Evolutionary conservation across 2,113 vertebrate species (phyloP).

Genomic region (Platanista minor): DNA sequence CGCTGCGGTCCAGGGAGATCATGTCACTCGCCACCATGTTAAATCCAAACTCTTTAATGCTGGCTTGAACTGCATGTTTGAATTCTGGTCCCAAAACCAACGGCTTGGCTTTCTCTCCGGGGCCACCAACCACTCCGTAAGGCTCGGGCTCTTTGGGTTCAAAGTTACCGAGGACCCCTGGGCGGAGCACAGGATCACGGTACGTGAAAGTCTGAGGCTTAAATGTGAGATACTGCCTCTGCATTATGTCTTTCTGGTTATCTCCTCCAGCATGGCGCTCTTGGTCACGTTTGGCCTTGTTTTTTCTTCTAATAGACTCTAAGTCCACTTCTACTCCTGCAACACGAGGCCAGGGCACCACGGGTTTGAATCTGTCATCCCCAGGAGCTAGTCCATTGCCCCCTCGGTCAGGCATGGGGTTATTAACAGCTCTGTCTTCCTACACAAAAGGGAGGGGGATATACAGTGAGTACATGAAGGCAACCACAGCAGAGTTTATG

Average conservation of each 20-base stretch:
- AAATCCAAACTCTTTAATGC: slow-evolving; percentile 99
- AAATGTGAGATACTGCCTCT: slow-evolving; percentile 95
- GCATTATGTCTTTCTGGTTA: slow-evolving; percentile 89
- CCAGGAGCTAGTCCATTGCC: slow-evolving; percentile 78
- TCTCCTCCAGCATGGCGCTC: slow-evolving; percentile 78
- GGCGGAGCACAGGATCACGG: slow-evolving; percentile 87
- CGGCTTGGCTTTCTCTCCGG: slow-evolving; percentile 93
- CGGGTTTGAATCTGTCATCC: slow-evolving; percentile 91
- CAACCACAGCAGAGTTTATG: slow-evolving; percentile 31
- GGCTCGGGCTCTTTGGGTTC: slow-evolving; percentile 94
- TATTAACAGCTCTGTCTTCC: slow-evolving; percentile 84
- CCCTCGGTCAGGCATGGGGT: slow-evolving; percentile 81
- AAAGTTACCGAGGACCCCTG: slow-evolving; percentile 91
- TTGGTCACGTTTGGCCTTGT: slow-evolving; percentile 84
- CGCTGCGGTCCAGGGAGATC: slow-evolving; percentile 95
- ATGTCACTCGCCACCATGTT: slow-evolving; percentile 99
- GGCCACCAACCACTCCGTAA: slow-evolving; percentile 88
- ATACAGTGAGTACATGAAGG: slow-evolving; percentile 64
- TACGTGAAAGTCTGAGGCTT: slow-evolving; percentile 90
- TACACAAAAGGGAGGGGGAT: slow-evolving; percentile 75
- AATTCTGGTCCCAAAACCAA: slow-evolving; percentile 93
- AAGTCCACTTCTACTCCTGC: slow-evolving; percentile 98
- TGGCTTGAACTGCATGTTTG: slow-evolving; percentile 91
- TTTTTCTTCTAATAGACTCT: slow-evolving; percentile 92
- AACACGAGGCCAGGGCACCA: slow-evolving; percentile 97